Evolutionary conservation across 2,113 vertebrate species (phyloP), one percentile per base, ranked within the genome.

Genomic region (Ictalurus furcatus): DNA sequence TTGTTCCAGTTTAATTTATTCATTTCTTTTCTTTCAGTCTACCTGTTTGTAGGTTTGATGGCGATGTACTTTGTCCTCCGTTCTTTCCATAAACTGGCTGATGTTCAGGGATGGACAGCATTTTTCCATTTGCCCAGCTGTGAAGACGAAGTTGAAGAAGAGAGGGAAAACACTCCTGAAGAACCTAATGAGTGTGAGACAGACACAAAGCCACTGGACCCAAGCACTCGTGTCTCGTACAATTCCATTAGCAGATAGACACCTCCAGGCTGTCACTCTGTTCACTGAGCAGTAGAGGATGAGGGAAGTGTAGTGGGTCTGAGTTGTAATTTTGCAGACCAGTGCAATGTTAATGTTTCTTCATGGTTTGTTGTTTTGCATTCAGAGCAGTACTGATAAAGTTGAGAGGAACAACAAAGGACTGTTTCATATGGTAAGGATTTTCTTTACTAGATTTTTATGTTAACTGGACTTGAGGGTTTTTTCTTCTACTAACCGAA

Each of bases 11-110:
- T 30, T 58, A 9, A 16, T 63, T 13, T 40, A 11, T 37, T 5
- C 48, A 78, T 52, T 40, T 52, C 16, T 76, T 21, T 30, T 23
- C 21, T 78, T 88, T 16, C 87, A 96, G 95, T 94, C 8, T 98
- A 98, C 94, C 95, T 98, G 83, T 97, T 98, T 71, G 74, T 96
- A 89, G 97, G 97, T 2, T 93, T 98, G 90, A 95, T 96, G 87
- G 93, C 95, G 92, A 97, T 98, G 97, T 96, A 96, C 91, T 95
- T 98, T 17, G 23, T 98, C 28, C 94, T 97, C 28, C 97, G 97
- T 82, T 95, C 96, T 44, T 96, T 97, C 93, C 96, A 96, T 93
- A 96, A 93, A 6, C 92, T 96, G 91, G 95, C 97, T 0, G 97
- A 97, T 88, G 91, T 97, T 56, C 96, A 97, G 1, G 97, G 97